Conservation (phyloP, 1,140 invertebrate genomes). For the Brachionus plicatilis region DNA sequence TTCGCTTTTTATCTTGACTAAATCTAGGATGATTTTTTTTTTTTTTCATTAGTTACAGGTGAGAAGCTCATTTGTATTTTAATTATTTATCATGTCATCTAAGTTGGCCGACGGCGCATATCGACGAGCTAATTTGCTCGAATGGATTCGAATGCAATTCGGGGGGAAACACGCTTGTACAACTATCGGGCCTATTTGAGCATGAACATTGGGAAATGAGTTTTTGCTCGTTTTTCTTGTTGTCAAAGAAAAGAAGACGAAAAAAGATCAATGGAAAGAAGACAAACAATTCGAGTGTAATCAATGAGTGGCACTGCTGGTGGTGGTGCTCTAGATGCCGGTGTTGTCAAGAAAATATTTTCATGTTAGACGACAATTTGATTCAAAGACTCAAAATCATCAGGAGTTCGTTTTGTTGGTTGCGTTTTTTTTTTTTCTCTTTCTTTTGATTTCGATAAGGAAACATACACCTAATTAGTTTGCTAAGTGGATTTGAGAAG, state of each 20-base stretch:
- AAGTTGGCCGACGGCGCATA: background rate
- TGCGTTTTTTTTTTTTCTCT: background rate
- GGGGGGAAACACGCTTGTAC: background rate
- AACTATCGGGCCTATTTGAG: background rate
- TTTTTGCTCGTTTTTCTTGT: background rate
- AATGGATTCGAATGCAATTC: background rate
- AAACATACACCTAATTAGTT: slow-evolving; percentile 34
- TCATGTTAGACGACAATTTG: slow-evolving; percentile 20
- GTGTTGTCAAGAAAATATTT: background rate
- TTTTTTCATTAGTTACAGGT: slow-evolving; percentile 22
- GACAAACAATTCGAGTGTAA: background rate
- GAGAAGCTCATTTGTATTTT: slow-evolving; percentile 26
- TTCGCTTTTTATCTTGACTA: background rate
- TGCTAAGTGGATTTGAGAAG: slow-evolving; percentile 28
- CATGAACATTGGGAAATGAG: slow-evolving; percentile 21
- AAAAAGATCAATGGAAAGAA: background rate
- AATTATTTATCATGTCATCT: slow-evolving; percentile 35
- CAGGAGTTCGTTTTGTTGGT: background rate
- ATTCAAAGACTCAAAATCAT: background rate
- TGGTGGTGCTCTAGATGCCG: slow-evolving; percentile 1
- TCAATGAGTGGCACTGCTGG: slow-evolving; percentile 13
- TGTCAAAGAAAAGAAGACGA: background rate
- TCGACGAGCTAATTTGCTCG: slow-evolving; percentile 13
- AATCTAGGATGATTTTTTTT: background rate
- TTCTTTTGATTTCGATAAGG: slow-evolving; percentile 5